phyloP scores from a whole-genome alignment of 2,113 vertebrate genomes.

The Prolemur simus region DNA sequence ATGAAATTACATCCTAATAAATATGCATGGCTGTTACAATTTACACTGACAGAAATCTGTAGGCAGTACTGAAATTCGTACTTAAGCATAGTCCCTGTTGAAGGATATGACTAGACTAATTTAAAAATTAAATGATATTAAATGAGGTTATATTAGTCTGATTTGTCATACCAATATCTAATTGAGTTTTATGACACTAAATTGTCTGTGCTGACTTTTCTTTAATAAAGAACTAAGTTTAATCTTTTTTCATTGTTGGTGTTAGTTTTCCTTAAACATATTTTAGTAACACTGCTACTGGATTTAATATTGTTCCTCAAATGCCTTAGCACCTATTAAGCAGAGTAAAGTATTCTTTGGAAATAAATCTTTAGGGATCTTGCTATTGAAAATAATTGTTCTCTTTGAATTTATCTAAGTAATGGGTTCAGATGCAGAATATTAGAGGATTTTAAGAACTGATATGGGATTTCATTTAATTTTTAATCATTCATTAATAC shows the following conservation, averaged over 20 bases:
- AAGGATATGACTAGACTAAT: background rate
- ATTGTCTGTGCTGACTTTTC: background rate
- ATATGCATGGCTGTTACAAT: constrained; percentile 66
- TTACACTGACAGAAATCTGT: constrained; percentile 71
- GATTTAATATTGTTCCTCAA: constrained; percentile 30
- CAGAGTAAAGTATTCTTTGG: constrained; percentile 35
- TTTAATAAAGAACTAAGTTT: constrained; percentile 50
- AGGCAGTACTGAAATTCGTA: constrained; percentile 66
- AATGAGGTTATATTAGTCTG: background rate
- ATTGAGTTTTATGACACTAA: background rate
- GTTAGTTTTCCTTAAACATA: constrained; percentile 28
- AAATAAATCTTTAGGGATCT: constrained; percentile 35
- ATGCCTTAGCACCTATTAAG: constrained; percentile 18
- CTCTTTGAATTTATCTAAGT: constrained; percentile 18
- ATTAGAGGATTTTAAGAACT: background rate
- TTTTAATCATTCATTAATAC: constrained; percentile 22
- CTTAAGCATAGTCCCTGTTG: constrained; percentile 30
- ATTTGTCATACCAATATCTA: constrained; percentile 4
- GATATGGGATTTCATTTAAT: background rate
- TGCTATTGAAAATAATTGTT: constrained; percentile 33
- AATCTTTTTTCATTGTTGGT: constrained; percentile 37
- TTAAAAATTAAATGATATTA: constrained; percentile 27
- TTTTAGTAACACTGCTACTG: constrained; percentile 21
- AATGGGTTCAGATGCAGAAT: background rate
- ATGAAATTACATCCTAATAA: constrained; percentile 78